A percentile compares a stretch with the other conserved stretches of the same genome.
These are phyloP conservation scores for Microplitis mediator DNA, from an alignment of 1,140 invertebrate species.

Conservation along the genomic window DNA sequence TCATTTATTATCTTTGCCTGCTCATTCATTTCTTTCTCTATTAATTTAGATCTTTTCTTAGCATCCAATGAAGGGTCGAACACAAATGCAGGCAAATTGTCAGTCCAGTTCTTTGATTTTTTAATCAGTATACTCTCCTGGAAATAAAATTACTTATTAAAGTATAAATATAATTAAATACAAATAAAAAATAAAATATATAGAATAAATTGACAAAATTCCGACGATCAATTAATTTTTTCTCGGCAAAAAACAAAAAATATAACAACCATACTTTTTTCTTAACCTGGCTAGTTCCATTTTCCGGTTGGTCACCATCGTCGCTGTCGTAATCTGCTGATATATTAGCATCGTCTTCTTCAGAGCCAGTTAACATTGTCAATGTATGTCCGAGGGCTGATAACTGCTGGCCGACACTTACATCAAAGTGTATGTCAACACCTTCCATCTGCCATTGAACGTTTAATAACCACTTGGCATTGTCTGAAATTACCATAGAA, in stretches of 20 bases:
- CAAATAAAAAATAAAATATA: slow-evolving; percentile 15
- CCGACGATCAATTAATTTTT: not conserved
- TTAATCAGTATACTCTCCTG: slow-evolving; percentile 74
- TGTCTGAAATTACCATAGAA: slow-evolving; percentile 66
- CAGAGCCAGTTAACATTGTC: slow-evolving; percentile 88
- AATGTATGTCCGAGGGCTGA: slow-evolving; percentile 92
- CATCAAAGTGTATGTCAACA: slow-evolving; percentile 95
- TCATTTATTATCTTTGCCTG: slow-evolving; percentile 94
- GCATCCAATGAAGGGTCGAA: slow-evolving; percentile 86
- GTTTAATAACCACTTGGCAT: slow-evolving; percentile 98
- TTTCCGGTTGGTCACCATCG: slow-evolving; percentile 74
- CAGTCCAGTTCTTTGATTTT: slow-evolving; percentile 68
- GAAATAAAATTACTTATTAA: not conserved
- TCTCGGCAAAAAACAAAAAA: slow-evolving; percentile 39
- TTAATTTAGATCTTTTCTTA: slow-evolving; percentile 88
- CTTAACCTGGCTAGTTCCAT: slow-evolving; percentile 63
- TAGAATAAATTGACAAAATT: not conserved
- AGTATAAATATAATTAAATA: not conserved
- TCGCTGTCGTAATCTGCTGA: slow-evolving; percentile 79
- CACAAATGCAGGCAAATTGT: slow-evolving; percentile 81
- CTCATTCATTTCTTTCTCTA: slow-evolving; percentile 97
- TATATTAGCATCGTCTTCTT: slow-evolving; percentile 77
- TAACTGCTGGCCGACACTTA: slow-evolving; percentile 94
- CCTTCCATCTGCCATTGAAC: slow-evolving; percentile 99
- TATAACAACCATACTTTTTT: slow-evolving; percentile 55